phyloP scores from a whole-genome alignment of 2,113 vertebrate genomes.

The Mustela lutreola region DNA sequence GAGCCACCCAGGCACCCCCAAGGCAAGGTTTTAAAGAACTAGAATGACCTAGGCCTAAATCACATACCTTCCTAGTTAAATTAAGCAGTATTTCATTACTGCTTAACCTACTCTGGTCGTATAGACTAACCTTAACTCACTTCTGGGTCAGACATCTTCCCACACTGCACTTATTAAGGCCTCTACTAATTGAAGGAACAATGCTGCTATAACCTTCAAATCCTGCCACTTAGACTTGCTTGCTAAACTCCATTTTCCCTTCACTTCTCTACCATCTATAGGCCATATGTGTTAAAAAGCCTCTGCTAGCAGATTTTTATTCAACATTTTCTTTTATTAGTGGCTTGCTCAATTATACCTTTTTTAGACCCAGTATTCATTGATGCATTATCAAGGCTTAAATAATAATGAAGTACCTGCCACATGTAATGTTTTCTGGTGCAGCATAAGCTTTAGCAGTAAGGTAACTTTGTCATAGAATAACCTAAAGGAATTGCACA shows the following conservation, averaged over 20 bases:
- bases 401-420: constrained; percentile 5
- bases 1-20: neutral
- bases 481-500: neutral
- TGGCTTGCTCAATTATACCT: neutral
- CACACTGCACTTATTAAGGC: neutral
- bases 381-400: constrained; percentile 26
- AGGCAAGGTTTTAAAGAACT: constrained; percentile 37
- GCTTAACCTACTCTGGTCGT: neutral
- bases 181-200: neutral
- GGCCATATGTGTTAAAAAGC: neutral
- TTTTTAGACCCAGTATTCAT: neutral
- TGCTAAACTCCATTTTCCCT: neutral
- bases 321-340: constrained; percentile 42
- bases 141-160: neutral
- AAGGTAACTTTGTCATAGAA: constrained; percentile 28
- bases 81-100: constrained; percentile 42
- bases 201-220: neutral
- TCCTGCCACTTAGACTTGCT: neutral
- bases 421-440: neutral
- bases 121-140: neutral
- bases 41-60: constrained; percentile 17
- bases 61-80: constrained; percentile 31
- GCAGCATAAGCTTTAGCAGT: neutral
- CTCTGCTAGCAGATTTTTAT: neutral
- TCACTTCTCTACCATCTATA: neutral